A percentile compares a stretch with the other conserved stretches of the same genome.
These are phyloP conservation scores for Lamellibrachia columna DNA, from an alignment of 2,888 invertebrate species.

Conservation along the genomic window DNA sequence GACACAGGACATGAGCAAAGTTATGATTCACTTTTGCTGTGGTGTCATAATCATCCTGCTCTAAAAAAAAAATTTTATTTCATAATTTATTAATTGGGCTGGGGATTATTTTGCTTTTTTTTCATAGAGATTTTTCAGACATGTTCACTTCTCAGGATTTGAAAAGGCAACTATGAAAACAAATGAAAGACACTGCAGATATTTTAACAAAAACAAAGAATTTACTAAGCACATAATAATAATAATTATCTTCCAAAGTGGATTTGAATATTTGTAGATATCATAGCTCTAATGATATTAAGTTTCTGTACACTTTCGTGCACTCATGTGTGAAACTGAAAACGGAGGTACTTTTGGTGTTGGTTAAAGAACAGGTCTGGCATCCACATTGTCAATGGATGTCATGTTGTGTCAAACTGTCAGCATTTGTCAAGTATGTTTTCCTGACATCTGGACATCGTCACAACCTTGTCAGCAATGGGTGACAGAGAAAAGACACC, in stretches of 20 bases:
- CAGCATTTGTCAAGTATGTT: constrained; percentile 2
- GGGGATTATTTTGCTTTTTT: too few species aligned
- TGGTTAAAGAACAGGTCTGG: not conserved
- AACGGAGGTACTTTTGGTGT: not conserved
- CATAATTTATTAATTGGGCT: too few species aligned
- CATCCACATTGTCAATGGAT: not conserved
- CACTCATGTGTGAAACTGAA: not conserved
- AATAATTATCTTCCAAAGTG: too few species aligned
- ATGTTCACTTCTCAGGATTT: too few species aligned
- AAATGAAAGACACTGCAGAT: too few species aligned
- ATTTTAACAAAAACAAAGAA: too few species aligned
- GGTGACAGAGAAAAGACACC: not conserved
- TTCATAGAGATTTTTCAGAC: not conserved
- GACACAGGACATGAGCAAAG: not conserved
- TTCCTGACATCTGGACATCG: constrained; percentile 4
- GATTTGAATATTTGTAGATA: too few species aligned
- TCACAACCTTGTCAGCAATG: not conserved
- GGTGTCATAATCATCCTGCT: not conserved
- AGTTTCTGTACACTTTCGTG: too few species aligned
- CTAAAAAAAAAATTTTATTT: too few species aligned
- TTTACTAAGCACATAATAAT: too few species aligned
- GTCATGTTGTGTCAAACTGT: not conserved
- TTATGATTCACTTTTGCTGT: not conserved
- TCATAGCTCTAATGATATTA: too few species aligned
- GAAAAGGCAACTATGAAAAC: too few species aligned